Evolutionary conservation across 92 coral and sea anemone genomes (phyloP).

Genomic region (Bergia sp.): DNA sequence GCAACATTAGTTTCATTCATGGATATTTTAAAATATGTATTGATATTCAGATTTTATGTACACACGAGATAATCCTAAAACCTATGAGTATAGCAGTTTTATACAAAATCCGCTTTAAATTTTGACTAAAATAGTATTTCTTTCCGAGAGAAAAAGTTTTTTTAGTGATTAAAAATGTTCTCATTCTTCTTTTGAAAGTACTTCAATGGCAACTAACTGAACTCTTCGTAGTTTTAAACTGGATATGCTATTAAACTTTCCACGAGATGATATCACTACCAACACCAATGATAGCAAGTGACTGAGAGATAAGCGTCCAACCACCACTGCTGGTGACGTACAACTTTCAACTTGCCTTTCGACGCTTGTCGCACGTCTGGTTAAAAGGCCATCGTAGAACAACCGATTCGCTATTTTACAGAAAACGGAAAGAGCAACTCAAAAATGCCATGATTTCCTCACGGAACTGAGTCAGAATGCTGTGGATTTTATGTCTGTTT

Average conservation of each 20-base stretch:
- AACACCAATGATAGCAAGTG: conserved; percentile 43
- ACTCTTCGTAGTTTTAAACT: conserved; percentile 28
- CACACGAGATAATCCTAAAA: conserved; percentile 1
- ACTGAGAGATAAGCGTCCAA: conserved; percentile 24
- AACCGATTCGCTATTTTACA: conserved; percentile 5
- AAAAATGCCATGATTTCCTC: not conserved
- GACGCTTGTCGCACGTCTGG: conserved; percentile 36
- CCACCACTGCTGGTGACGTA: conserved; percentile 36
- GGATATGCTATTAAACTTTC: conserved; percentile 32
- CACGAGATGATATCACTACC: conserved; percentile 30
- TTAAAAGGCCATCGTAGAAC: conserved; percentile 5
- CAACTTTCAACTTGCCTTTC: conserved; percentile 29
- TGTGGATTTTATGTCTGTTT: conserved; percentile 20
- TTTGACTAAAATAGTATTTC: not conserved
- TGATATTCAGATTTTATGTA: not conserved
- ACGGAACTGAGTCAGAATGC: conserved; percentile 37
- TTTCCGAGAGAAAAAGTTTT: not conserved
- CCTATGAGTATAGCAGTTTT: not conserved
- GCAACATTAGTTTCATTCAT: not conserved
- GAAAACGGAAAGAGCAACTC: not conserved
- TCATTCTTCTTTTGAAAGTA: not conserved
- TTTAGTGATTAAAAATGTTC: not conserved
- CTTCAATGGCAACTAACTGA: conserved; percentile 19
- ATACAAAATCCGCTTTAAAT: not conserved
- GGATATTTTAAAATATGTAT: not conserved